These are phyloP conservation scores for Digitonthophagus gazella DNA, from an alignment of 2,888 invertebrate genomes.

Conservation along the genomic window DNA sequence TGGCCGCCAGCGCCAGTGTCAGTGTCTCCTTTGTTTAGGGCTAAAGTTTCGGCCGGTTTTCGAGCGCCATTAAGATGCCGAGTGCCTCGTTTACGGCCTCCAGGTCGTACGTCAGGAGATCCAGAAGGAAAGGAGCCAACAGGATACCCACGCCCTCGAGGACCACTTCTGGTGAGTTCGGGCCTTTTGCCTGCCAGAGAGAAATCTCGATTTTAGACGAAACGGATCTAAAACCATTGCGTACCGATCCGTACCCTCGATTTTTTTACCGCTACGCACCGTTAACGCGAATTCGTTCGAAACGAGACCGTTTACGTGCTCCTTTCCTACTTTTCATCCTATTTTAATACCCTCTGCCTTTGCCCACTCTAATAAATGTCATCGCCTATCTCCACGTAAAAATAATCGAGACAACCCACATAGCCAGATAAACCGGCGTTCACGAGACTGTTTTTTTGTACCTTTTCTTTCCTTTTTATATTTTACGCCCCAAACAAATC, in stretches of 20 bases:
- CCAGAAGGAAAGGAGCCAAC: slow-evolving; percentile 88
- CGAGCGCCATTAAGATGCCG: slow-evolving; percentile 70
- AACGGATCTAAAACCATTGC: slow-evolving; percentile 9
- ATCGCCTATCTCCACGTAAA: slow-evolving; percentile 39
- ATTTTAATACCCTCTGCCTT: slow-evolving; percentile 21
- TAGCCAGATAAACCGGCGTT: slow-evolving; percentile 37
- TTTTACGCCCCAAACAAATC: not conserved
- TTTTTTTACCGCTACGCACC: slow-evolving; percentile 15
- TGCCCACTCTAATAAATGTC: slow-evolving; percentile 39
- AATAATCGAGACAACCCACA: slow-evolving; percentile 44
- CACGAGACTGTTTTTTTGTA: not conserved
- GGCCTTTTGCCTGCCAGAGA: not conserved
- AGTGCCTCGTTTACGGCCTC: slow-evolving; percentile 93
- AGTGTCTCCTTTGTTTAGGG: slow-evolving; percentile 81
- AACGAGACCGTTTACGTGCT: slow-evolving; percentile 5
- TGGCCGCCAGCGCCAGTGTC: slow-evolving; percentile 79
- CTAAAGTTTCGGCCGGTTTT: slow-evolving; percentile 51
- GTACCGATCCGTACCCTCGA: slow-evolving; percentile 15
- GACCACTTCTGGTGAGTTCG: slow-evolving; percentile 73
- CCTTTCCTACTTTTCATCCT: slow-evolving; percentile 1
- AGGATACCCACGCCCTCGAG: slow-evolving; percentile 79
- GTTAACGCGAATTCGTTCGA: slow-evolving; percentile 5
- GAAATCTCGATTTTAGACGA: slow-evolving; percentile 14
- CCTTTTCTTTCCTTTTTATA: no score
- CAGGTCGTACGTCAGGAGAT: slow-evolving; percentile 88